Evolutionary conservation across 2,113 vertebrate genomes (phyloP).

Genomic region (Calidris pugnax): DNA sequence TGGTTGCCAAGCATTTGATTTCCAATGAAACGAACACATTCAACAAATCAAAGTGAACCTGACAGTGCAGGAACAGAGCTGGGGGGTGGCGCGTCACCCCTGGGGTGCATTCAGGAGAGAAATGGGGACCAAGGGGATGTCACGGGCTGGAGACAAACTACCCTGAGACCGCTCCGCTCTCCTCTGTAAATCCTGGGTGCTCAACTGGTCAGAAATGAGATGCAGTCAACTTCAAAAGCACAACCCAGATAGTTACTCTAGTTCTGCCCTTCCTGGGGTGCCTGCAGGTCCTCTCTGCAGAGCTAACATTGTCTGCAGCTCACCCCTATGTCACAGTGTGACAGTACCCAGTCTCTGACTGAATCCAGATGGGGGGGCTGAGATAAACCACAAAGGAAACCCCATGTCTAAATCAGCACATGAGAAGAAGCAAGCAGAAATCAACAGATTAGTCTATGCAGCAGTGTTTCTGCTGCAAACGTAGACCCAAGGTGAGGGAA

Average conservation of each 20-base stretch:
- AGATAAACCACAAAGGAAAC: conserved; percentile 2
- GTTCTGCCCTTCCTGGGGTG: not conserved
- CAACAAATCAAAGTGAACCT: not conserved
- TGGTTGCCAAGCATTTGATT: not conserved
- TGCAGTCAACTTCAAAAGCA: not conserved
- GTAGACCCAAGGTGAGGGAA: not conserved
- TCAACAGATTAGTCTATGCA: not conserved
- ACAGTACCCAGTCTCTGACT: not conserved
- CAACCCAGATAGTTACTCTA: not conserved
- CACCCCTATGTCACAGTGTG: not conserved
- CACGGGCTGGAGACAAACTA: not conserved
- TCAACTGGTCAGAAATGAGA: not conserved
- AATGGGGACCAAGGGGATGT: fast-evolving
- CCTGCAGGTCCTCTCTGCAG: not conserved
- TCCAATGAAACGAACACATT: not conserved
- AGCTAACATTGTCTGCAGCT: not conserved
- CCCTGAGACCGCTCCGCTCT: not conserved
- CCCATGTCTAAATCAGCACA: not conserved
- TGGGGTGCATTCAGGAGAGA: not conserved
- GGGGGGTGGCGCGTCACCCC: fast-evolving
- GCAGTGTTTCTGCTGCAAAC: not conserved
- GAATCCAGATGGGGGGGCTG: not conserved
- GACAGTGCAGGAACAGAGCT: not conserved
- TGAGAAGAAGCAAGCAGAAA: not conserved
- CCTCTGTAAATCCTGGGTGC: not conserved